Base-by-base conservation (phyloP, 35 echinoderm and acorn worm species). In the Stichopus chloronotus region DNA sequence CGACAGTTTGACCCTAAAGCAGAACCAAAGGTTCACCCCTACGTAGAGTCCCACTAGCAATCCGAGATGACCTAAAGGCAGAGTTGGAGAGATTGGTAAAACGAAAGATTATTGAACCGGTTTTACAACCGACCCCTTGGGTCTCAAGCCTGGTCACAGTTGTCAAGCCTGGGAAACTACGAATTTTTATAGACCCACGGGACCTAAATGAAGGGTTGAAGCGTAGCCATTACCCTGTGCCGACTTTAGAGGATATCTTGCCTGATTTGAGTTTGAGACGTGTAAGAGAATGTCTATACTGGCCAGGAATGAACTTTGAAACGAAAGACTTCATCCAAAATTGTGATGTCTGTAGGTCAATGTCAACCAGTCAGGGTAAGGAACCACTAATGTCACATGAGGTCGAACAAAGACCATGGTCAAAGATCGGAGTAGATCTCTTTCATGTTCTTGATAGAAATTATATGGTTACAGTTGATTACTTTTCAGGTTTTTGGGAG, bases 401-500 rank as follows among this genome's bases (percentile, higher is more conserved):
- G 57, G 16, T 92, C 12, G 81, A 90, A 69, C 52, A 20, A 21
- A n/a, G 81, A 21, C 93, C 93, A 5, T 96, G 93, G 93, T 25
- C 22, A 58, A 88, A 90, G 83, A 74, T 92, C 7, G 90, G 81
- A 81, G 58, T 74, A 59, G 93, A 93, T 90, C 59, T 92, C 23
- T 97, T 94, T 84, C 22, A 81, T 16, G 83, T 81, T 17, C 22
- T 82, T 4, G 76, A 88, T 53, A 91, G 87, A 52, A 84, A 95
- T 22, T 97, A 93, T 56, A 58, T 97, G 20, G 59, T 95, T 54
- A 93, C 90, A 25, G 94, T 97, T 19, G 95, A 95, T 59, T 95
- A 95, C 79, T 92, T 89, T 53, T 95, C 93, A 78, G 82, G 84
- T 14, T 97, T 95, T 78, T 95, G 91, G 93, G 94, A 97, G 79